Evolutionary conservation across 2,797 vertebrate species (phyloP).

Genomic region (Acropternis orthonyx): DNA sequence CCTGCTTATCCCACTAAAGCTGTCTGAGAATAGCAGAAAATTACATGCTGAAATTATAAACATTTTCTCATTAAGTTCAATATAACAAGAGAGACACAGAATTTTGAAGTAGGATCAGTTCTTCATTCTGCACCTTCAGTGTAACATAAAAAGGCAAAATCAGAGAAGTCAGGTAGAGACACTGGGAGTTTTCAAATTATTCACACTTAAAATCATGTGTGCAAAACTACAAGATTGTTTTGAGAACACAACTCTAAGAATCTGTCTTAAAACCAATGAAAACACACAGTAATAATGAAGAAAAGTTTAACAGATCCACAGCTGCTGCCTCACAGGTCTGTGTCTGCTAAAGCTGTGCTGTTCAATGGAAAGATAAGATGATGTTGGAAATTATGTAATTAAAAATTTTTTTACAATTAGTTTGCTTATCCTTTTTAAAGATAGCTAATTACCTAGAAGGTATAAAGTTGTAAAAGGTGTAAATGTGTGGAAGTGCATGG

Average conservation of each 20-base stretch:
- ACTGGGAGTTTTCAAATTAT: not conserved
- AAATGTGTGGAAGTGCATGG: not conserved
- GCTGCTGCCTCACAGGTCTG: not conserved
- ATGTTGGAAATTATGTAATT: not conserved
- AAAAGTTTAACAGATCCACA: not conserved
- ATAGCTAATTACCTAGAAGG: conserved; percentile 18
- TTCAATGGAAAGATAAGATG: conserved; percentile 40
- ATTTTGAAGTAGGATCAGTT: not conserved
- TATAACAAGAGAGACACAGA: not conserved
- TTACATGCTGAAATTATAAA: not conserved
- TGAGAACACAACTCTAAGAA: not conserved
- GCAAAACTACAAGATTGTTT: not conserved
- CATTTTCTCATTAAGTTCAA: not conserved
- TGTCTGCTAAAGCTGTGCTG: conserved; percentile 5
- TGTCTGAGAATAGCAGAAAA: not conserved
- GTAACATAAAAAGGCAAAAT: not conserved
- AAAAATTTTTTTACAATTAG: conserved; percentile 11
- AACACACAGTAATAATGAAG: not conserved
- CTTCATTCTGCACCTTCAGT: not conserved
- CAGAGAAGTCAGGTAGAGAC: not conserved
- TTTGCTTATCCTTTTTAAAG: conserved; percentile 22
- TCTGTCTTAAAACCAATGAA: not conserved
- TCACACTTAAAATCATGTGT: not conserved
- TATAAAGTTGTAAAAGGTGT: not conserved
- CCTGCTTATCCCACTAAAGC: not conserved